Evolutionary conservation across 2,797 vertebrate genomes (phyloP), one percentile per base, ranked within the genome.

Genomic region (Sebastes vulpes): DNA sequence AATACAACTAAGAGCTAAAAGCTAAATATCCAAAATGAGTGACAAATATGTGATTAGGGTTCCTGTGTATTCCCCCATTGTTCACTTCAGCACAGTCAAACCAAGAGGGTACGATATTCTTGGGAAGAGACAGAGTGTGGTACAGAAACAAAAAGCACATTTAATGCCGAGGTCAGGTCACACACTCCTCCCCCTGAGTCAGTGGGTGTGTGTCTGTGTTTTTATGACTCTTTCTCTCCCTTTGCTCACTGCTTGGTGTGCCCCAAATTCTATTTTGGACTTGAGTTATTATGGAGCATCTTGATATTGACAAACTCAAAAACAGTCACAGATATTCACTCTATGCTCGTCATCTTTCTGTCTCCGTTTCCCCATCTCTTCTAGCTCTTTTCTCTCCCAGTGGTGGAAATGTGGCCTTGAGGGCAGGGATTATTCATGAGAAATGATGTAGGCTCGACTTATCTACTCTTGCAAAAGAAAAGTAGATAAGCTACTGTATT

Each of bases 391-490:
- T 79, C 59, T 81, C 60, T 82, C 70, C 66, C 72, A 69, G 32
- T 83, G 57, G 64, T 73, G 64, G 50, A 76, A 85, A 74, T 68
- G 46, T 75, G 78, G 82, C 88, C 84, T 87, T 57, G 20, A 79
- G 85, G 77, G 75, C 81, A 86, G 76, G 20, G 79, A 90, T 91
- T 91, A 87, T 87, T 92, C 82, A 90, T 81, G 74, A 93, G 79
- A 35, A 71, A 83, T 74, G 57, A 64, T 77, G 65, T 48, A 79
- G 72, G 52, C 60, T 74, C 74, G 52, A 89, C 63, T 77, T 81
- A 81, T 87, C 85, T 75, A 75, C 75, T 81, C 58, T 63, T 67
- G 57, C 38, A 16, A 87, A 29, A 89, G 66, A 58, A 68, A 79
- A 69, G 38, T 60, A 79, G 80, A 81, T 81, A 83, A 57, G 38